phyloP scores from a whole-genome alignment of 23 tunicate species.

The Ciona savignyi region DNA sequence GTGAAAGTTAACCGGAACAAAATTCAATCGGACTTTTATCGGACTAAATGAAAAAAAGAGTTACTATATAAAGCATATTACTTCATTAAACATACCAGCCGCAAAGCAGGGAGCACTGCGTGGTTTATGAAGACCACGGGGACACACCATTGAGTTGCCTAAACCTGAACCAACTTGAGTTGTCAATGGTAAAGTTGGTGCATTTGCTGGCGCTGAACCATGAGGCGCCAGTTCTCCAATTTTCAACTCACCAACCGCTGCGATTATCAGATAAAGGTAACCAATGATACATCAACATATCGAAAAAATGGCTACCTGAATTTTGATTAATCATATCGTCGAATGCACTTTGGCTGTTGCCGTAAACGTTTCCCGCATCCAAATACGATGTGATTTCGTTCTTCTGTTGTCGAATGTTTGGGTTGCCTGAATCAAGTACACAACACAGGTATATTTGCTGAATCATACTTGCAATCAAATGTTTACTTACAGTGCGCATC shows the following conservation, averaged over 20 bases:
- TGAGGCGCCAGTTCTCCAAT: constrained; percentile 8
- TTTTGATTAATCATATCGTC: constrained; percentile 39
- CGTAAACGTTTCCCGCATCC: constrained; percentile 73
- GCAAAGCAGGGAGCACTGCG: constrained; percentile 26
- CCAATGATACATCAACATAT: too few relatives aligned
- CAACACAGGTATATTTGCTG: too few relatives aligned
- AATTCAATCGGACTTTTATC: too few relatives aligned
- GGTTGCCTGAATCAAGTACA: constrained; percentile 18
- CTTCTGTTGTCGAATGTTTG: constrained; percentile 37
- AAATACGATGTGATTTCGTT: constrained; percentile 51
- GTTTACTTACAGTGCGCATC: constrained; percentile 54
- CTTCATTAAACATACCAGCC: constrained; percentile 50
- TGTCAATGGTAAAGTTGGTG: constrained; percentile 25
- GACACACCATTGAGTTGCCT: constrained; percentile 5
- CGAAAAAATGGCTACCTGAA: too few relatives aligned
- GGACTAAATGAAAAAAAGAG: too few relatives aligned
- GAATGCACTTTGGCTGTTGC: constrained; percentile 30
- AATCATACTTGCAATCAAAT: too few relatives aligned
- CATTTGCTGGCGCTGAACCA: constrained; percentile 19
- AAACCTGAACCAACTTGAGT: constrained; percentile 12
- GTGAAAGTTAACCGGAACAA: too few relatives aligned
- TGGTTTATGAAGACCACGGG: constrained; percentile 23
- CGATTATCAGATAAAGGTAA: background rate
- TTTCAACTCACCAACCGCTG: constrained; percentile 4
- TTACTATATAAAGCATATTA: too few relatives aligned